Evolutionary conservation across 2,797 vertebrate genomes (phyloP).

Genomic region (Smutsia gigantea): DNA sequence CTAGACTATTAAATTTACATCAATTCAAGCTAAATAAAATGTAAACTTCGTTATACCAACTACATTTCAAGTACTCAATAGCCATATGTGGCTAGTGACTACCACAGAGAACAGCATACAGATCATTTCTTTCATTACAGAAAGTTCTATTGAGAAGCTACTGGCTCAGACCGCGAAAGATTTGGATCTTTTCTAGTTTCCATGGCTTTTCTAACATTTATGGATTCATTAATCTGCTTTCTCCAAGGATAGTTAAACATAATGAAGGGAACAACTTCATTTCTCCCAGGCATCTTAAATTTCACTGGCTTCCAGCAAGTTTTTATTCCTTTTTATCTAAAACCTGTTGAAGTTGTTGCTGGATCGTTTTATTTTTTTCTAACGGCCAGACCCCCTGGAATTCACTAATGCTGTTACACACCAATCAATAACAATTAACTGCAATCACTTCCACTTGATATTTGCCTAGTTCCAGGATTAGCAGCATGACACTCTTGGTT

Average conservation of each 20-base stretch:
- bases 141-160: not conserved
- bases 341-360: slow-evolving; percentile 54
- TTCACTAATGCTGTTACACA: slow-evolving; percentile 51
- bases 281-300: slow-evolving; percentile 51
- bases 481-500: not conserved
- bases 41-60: not conserved
- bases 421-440: slow-evolving; percentile 71
- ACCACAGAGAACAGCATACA: not conserved
- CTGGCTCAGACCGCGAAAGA: not conserved
- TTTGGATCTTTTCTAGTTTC: not conserved
- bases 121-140: not conserved
- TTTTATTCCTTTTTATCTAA: slow-evolving; percentile 71
- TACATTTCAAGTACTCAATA: not conserved
- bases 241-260: slow-evolving; percentile 30
- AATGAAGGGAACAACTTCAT: slow-evolving; percentile 40
- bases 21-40: not conserved
- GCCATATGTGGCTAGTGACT: no score
- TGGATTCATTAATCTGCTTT: slow-evolving; percentile 17
- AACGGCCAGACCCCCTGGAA: slow-evolving; percentile 53
- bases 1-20: not conserved
- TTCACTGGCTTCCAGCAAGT: slow-evolving; percentile 1
- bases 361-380: slow-evolving; percentile 35
- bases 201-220: not conserved
- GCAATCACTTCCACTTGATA: slow-evolving; percentile 29
- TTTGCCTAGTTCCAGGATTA: slow-evolving; percentile 31